Conservation (phyloP, 2,113 vertebrate species). For the Sturnus vulgaris region DNA sequence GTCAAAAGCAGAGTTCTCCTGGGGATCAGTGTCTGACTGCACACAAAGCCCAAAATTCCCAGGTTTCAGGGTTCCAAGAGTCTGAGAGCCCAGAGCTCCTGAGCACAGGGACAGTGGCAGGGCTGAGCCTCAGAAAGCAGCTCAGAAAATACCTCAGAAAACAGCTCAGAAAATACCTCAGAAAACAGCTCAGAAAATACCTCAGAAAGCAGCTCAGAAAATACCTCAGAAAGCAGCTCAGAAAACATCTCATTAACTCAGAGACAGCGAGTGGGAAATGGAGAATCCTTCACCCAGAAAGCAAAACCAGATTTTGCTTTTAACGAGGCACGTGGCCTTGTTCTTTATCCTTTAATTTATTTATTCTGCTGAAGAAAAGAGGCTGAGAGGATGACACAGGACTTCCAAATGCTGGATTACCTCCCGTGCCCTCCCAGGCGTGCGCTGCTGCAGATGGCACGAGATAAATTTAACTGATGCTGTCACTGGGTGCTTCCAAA, state of each 20-base stretch:
- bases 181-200: background rate
- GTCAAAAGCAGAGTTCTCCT: too few relatives aligned
- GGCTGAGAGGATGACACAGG: background rate
- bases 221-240: too few relatives aligned
- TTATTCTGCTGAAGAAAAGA: background rate
- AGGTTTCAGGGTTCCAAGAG: too few relatives aligned
- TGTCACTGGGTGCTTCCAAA: background rate
- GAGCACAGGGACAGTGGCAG: background rate
- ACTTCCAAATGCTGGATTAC: rapidly evolving
- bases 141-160: background rate
- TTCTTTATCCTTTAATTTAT: background rate
- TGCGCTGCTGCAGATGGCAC: background rate
- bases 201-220: too few relatives aligned
- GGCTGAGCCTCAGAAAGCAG: background rate
- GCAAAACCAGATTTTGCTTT: background rate
- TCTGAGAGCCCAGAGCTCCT: rapidly evolving
- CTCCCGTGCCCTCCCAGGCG: background rate
- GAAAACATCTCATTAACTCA: background rate
- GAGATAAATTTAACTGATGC: background rate
- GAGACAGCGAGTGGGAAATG: background rate
- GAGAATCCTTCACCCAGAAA: background rate
- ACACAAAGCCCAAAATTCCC: too few relatives aligned
- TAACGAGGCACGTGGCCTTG: background rate
- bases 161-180: too few relatives aligned
- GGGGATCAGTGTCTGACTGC: too few relatives aligned